These are phyloP conservation scores for Hydropotes inermis DNA, from an alignment of 2,113 vertebrate species.

Conservation along the genomic window DNA sequence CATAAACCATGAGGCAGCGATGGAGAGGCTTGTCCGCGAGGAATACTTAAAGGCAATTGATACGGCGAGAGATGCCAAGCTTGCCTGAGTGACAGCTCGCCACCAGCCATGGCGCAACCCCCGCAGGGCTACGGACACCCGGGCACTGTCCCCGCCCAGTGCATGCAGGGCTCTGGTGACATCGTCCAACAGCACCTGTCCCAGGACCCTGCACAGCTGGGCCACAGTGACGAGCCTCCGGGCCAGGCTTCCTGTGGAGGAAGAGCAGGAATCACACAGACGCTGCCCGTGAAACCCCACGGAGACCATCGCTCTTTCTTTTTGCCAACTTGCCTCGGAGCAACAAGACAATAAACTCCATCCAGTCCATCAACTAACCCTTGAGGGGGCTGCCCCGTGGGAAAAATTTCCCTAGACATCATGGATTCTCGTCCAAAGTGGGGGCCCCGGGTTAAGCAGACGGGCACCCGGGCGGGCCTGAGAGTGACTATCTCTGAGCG, in stretches of 20 bases:
- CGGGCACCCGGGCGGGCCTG: fast-evolving
- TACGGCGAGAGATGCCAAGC: neutral
- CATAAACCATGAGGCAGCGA: neutral
- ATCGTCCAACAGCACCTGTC: conserved; percentile 78
- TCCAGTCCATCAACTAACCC: fast-evolving
- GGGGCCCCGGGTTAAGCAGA: fast-evolving
- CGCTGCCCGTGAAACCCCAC: fast-evolving
- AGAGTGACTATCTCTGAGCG: fast-evolving
- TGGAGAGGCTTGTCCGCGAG: neutral
- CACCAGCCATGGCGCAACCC: conserved; percentile 74
- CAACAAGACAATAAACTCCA: neutral
- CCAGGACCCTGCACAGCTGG: conserved; percentile 76
- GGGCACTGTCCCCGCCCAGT: conserved; percentile 76
- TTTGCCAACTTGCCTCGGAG: no score
- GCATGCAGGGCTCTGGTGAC: conserved; percentile 70
- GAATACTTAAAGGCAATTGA: conserved; percentile 38
- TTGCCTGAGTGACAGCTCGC: conserved; percentile 80
- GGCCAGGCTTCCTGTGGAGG: conserved; percentile 72
- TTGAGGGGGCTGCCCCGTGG: fast-evolving
- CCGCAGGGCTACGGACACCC: conserved; percentile 78
- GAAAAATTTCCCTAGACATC: fast-evolving
- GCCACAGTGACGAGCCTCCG: conserved; percentile 71
- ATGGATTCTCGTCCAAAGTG: fast-evolving
- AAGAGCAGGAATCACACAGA: neutral
- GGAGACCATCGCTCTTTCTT: fast-evolving